These are phyloP conservation scores for Ostrea edulis DNA, from an alignment of 1,140 invertebrate species.

Conservation along the genomic window DNA sequence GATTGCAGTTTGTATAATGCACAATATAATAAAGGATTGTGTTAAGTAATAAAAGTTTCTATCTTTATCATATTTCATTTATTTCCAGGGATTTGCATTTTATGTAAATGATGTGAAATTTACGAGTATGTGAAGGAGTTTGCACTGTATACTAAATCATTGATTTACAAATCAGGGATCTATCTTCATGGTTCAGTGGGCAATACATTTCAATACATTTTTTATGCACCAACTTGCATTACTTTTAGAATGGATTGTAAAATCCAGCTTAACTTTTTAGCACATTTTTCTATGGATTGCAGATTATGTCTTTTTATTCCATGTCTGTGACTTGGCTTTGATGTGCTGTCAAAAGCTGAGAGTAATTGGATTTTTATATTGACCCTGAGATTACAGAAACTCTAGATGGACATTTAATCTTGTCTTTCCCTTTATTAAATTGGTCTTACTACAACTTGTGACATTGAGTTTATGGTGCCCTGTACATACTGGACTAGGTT, in stretches of 20 bases:
- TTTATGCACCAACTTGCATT: not conserved
- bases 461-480: too few relatives aligned
- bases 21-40: too few relatives aligned
- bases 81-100: too few relatives aligned
- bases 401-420: constrained; percentile 16
- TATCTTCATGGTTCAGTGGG: not conserved
- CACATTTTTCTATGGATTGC: not conserved
- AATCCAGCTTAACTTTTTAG: constrained; percentile 7
- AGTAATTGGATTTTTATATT: not conserved
- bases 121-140: too few relatives aligned
- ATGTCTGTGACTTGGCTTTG: not conserved
- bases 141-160: too few relatives aligned
- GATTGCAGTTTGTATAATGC: too few relatives aligned
- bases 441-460: too few relatives aligned
- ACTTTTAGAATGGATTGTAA: not conserved
- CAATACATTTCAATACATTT: not conserved
- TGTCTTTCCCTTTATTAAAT: not conserved
- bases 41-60: too few relatives aligned
- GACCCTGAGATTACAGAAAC: constrained; percentile 1
- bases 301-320: not conserved
- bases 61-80: too few relatives aligned
- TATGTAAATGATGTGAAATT: too few relatives aligned
- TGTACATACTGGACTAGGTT: not conserved
- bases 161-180: too few relatives aligned
- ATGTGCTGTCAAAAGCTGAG: not conserved